phyloP scores from a whole-genome alignment of 2,888 invertebrate species.

The Polia nebulosa region DNA sequence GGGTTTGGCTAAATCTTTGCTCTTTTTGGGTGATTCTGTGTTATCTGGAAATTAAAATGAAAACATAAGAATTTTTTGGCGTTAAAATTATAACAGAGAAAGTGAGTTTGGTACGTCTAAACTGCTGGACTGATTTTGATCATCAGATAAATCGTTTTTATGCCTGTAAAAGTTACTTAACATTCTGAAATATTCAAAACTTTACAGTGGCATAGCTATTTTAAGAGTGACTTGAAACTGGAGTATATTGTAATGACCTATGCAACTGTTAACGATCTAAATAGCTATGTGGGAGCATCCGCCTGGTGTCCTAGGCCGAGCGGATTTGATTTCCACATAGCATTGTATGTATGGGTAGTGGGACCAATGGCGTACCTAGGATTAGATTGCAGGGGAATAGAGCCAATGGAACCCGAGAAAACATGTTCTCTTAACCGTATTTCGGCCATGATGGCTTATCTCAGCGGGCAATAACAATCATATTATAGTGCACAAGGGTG shows the following conservation, averaged over 20 bases:
- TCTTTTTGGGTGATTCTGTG: slow-evolving; percentile 55
- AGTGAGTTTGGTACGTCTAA: not conserved
- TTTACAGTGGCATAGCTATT: not conserved
- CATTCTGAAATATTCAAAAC: not conserved
- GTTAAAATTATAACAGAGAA: not conserved
- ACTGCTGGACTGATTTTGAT: not conserved
- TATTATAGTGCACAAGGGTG: not conserved
- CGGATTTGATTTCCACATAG: slow-evolving; percentile 28
- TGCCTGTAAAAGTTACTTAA: too few relatives aligned
- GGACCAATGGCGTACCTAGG: not conserved
- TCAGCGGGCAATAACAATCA: too few relatives aligned
- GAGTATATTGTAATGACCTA: slow-evolving; percentile 12
- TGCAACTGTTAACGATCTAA: slow-evolving; percentile 13
- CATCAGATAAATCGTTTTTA: not conserved
- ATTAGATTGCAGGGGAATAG: not conserved
- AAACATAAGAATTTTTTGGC: not conserved
- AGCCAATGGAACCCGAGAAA: not conserved
- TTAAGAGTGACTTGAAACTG: slow-evolving; percentile 11
- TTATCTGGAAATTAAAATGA: slow-evolving; percentile 44
- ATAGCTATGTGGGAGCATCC: slow-evolving; percentile 16
- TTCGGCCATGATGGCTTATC: too few relatives aligned
- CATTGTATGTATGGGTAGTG: not conserved
- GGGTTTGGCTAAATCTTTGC: slow-evolving; percentile 56
- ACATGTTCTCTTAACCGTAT: not conserved
- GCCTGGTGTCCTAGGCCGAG: slow-evolving; percentile 1